phyloP scores from a whole-genome alignment of 1,140 invertebrate species.

The Ctenoplectra terminalis region DNA sequence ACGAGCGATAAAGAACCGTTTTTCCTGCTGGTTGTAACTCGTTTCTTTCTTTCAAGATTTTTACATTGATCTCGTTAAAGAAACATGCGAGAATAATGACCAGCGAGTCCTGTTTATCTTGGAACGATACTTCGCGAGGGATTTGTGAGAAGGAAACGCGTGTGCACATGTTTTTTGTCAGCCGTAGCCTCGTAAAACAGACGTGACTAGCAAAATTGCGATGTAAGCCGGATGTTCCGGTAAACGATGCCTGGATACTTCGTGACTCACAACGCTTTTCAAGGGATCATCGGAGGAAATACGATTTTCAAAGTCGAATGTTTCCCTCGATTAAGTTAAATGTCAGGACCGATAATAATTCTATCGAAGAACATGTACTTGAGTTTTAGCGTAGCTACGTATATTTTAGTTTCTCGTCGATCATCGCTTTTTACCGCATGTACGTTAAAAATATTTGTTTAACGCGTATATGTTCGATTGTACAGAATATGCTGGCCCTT shows the following conservation, averaged over 20 bases:
- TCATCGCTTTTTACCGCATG: background rate
- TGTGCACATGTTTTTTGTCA: slow-evolving; percentile 39
- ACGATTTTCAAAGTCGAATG: background rate
- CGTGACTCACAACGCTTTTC: background rate
- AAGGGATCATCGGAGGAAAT: background rate
- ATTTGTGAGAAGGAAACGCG: slow-evolving; percentile 10
- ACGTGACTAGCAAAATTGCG: slow-evolving; percentile 19
- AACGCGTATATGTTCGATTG: background rate
- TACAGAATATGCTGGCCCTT: background rate
- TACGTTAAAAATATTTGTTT: slow-evolving; percentile 9
- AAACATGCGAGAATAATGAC: slow-evolving; percentile 11
- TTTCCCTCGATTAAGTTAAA: background rate
- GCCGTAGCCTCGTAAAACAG: slow-evolving; percentile 44
- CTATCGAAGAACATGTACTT: background rate
- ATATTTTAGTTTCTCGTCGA: background rate
- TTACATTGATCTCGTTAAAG: too few species aligned
- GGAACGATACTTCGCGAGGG: background rate
- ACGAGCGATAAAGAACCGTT: background rate
- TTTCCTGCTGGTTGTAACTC: background rate
- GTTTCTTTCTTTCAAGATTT: background rate
- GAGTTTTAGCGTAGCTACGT: background rate
- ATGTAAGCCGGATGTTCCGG: slow-evolving; percentile 23
- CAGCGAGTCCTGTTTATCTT: slow-evolving; percentile 23
- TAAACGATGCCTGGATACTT: background rate
- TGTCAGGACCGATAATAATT: too few species aligned